phyloP scores from a whole-genome alignment of 2,888 invertebrate species.

The Orthosia gracilis region DNA sequence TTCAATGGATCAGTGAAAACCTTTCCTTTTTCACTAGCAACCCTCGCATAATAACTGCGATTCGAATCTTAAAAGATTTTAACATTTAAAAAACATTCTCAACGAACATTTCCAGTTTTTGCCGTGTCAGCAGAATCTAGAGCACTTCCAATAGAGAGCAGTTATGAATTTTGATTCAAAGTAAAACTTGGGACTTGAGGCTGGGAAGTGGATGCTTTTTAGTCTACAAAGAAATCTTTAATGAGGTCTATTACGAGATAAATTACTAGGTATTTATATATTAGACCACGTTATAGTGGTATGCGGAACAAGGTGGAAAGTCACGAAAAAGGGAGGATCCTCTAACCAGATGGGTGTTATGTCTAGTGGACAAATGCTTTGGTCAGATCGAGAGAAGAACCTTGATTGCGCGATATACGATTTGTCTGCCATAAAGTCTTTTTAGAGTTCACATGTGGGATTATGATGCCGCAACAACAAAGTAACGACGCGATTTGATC shows the following conservation, averaged over 20 bases:
- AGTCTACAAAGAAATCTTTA: conserved; percentile 13
- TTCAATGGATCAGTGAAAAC: neutral
- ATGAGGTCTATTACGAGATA: neutral
- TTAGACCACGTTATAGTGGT: too few relatives aligned
- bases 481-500: too few relatives aligned
- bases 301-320: too few relatives aligned
- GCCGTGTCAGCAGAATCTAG: conserved; percentile 38
- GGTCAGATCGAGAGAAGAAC: too few relatives aligned
- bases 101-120: conserved; percentile 22
- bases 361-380: too few relatives aligned
- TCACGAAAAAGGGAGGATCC: too few relatives aligned
- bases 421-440: too few relatives aligned
- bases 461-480: too few relatives aligned
- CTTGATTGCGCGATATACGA: too few relatives aligned
- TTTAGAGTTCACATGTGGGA: too few relatives aligned
- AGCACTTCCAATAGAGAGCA: conserved; percentile 38
- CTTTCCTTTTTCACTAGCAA: neutral
- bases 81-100: conserved; percentile 45
- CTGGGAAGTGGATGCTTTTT: conserved; percentile 4
- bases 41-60: conserved; percentile 6
- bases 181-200: conserved; percentile 18
- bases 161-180: conserved; percentile 53
- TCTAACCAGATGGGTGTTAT: too few relatives aligned
- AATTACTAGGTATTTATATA: neutral
- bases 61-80: conserved; percentile 49